Percentiles rank a stretch among this genome's conserved stretches.
Evolutionary conservation across 2,113 vertebrate genomes (phyloP).

Genomic region (Euleptes europaea): DNA sequence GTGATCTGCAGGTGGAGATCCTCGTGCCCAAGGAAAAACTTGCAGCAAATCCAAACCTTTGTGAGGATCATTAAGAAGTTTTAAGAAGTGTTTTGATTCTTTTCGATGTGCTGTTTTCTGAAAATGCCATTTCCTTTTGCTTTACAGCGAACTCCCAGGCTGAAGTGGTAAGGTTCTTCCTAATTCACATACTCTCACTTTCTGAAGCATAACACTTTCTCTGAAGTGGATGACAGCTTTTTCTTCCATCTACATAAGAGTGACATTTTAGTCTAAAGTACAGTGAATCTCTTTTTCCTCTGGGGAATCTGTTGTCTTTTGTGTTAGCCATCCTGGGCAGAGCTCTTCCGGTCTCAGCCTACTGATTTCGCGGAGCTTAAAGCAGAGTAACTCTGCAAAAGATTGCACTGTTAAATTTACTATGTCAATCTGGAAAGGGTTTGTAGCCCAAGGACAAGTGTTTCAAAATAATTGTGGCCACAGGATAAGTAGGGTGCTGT

Average conservation of each 20-base stretch:
- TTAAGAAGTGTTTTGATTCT: neutral
- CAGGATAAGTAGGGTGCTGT: too few species aligned
- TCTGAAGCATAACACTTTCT: neutral
- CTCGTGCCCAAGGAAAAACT: too few species aligned
- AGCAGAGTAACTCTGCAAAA: too few species aligned
- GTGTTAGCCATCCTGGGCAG: neutral
- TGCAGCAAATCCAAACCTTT: too few species aligned
- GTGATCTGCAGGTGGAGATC: too few species aligned
- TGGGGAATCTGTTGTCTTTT: neutral
- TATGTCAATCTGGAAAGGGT: neutral
- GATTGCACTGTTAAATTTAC: neutral
- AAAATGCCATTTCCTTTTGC: constrained; percentile 51
- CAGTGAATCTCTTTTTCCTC: neutral
- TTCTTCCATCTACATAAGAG: neutral
- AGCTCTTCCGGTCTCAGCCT: too few species aligned
- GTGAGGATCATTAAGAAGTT: too few species aligned
- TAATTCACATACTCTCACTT: constrained; percentile 5
- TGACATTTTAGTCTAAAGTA: neutral
- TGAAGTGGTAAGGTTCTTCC: constrained; percentile 67
- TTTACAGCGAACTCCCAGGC: constrained; percentile 60
- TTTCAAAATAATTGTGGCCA: neutral
- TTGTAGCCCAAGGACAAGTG: neutral
- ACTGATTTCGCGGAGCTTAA: too few species aligned
- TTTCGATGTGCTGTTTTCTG: constrained; percentile 24
- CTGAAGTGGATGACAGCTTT: neutral